Evolutionary conservation across 2,888 invertebrate genomes (phyloP).

Genomic region (Xestoiulus laeticollis): DNA sequence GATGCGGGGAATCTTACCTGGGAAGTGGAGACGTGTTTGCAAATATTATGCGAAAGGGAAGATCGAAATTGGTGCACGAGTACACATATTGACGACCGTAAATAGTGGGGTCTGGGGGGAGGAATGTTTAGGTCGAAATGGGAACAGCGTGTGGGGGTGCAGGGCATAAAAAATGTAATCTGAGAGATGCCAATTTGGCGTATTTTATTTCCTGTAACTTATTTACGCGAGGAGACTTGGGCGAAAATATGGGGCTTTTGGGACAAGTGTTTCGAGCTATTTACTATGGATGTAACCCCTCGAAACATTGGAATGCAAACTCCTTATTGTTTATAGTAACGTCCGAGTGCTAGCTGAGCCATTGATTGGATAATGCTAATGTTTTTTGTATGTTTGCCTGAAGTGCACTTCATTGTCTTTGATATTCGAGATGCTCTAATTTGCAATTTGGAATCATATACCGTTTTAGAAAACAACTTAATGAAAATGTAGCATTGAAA

Average conservation of each 20-base stretch:
- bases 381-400: too few species aligned
- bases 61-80: background rate
- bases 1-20: background rate
- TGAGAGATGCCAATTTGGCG: slow-evolving; percentile 6
- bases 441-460: too few species aligned
- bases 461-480: too few species aligned
- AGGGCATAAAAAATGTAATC: slow-evolving; percentile 42
- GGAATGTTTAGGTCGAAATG: background rate
- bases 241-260: background rate
- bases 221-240: background rate
- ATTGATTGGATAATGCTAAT: too few species aligned
- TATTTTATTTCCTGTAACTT: slow-evolving; percentile 38
- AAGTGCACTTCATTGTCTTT: too few species aligned
- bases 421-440: too few species aligned
- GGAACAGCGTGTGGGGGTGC: background rate
- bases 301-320: too few species aligned
- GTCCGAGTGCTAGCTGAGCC: too few species aligned
- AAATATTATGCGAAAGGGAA: background rate
- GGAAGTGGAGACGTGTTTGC: background rate
- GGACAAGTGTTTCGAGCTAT: background rate
- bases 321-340: too few species aligned
- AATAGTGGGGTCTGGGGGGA: background rate
- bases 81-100: slow-evolving; percentile 8
- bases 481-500: too few species aligned
- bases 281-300: too few species aligned